Evolutionary conservation across 2,113 vertebrate species (phyloP).

Genomic region (Montifringilla adamsi): DNA sequence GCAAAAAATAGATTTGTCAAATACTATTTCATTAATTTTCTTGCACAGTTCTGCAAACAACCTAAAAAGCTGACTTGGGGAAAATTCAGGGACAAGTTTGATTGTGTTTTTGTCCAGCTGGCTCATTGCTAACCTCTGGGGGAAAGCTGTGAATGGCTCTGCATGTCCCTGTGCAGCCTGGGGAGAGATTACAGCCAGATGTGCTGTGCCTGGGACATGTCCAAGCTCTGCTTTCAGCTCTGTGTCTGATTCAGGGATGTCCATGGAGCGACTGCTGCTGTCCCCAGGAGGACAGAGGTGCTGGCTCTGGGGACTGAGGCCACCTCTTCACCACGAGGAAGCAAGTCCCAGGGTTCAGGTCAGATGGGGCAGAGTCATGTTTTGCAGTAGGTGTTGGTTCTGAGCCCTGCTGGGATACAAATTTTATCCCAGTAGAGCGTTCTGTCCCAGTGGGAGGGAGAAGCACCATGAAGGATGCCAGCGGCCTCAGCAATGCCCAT

Average conservation of each 20-base stretch:
- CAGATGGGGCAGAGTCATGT: background rate
- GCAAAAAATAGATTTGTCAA: conserved; percentile 34
- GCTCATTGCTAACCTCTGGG: background rate
- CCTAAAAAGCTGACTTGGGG: conserved; percentile 21
- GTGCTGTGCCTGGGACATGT: background rate
- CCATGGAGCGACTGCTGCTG: rapidly evolving
- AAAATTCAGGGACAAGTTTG: background rate
- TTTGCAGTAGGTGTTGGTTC: background rate
- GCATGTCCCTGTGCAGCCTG: background rate
- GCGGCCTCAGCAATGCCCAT: rapidly evolving
- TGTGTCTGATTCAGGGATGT: rapidly evolving
- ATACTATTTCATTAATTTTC: conserved; percentile 64
- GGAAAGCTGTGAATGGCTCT: background rate
- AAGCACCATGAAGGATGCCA: background rate
- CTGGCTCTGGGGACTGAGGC: background rate
- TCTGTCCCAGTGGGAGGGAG: background rate
- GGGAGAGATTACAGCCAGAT: background rate
- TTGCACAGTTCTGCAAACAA: conserved; percentile 52
- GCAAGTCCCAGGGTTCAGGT: background rate
- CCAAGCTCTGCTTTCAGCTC: background rate
- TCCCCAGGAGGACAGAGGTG: background rate
- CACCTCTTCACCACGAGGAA: background rate
- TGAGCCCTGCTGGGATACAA: rapidly evolving
- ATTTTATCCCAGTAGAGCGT: background rate
- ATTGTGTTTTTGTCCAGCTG: background rate